Percentiles rank a stretch among this genome's conserved stretches.
Conservation (phyloP, 30 jellyfish, hydroid and myxozoan species). For the Chrysaora quinquecirrha region DNA sequence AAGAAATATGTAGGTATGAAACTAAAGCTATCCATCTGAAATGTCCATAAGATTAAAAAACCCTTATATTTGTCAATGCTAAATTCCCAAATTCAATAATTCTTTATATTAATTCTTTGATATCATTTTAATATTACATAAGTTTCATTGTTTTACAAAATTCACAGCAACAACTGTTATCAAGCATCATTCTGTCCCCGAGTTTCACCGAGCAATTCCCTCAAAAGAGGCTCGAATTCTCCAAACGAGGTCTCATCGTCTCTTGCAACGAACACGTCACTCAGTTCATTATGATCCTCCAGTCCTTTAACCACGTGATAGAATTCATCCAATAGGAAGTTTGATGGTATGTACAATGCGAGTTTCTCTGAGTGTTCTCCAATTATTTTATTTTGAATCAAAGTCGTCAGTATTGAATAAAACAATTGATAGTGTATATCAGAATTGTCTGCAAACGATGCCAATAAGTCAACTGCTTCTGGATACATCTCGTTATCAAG, state of each 20-base stretch:
- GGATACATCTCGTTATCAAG: conserved; percentile 21
- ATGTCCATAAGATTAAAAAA: no score
- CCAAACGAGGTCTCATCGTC: conserved; percentile 10
- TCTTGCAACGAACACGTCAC: conserved; percentile 33
- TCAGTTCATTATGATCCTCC: conserved; percentile 20
- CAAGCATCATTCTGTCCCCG: no score
- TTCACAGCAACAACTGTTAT: no score
- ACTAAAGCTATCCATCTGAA: no score
- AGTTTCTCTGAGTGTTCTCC: conserved; percentile 23
- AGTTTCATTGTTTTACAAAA: no score
- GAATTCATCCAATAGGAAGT: conserved; percentile 37
- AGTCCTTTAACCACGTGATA: conserved; percentile 31
- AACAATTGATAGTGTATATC: conserved; percentile 37
- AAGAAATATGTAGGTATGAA: no score
- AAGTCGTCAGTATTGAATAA: conserved; percentile 31
- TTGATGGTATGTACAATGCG: conserved; percentile 30
- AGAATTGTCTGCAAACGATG: not conserved
- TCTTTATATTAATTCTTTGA: no score
- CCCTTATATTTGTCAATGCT: no score
- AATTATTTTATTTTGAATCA: conserved; percentile 13
- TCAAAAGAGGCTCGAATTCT: conserved; percentile 40
- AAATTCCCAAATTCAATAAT: no score
- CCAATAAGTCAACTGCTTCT: conserved; percentile 51
- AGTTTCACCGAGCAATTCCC: not conserved
- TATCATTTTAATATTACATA: no score